These are phyloP conservation scores for Hiodon tergisus DNA, from an alignment of 2,113 vertebrate genomes.

Conservation along the genomic window DNA sequence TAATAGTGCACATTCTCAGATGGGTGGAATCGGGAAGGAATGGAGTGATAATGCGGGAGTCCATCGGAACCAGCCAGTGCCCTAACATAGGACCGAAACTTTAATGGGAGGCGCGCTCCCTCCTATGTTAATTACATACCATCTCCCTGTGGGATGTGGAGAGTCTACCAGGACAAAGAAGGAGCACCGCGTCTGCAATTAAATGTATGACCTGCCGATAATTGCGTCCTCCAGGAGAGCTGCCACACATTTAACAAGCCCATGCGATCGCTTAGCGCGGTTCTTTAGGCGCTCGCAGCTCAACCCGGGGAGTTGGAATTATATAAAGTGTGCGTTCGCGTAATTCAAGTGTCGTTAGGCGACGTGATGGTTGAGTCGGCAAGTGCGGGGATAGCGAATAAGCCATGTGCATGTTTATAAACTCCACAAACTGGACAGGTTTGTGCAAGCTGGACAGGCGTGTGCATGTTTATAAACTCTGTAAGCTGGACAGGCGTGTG, in stretches of 20 bases:
- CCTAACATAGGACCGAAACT: slow-evolving; percentile 51
- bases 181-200: slow-evolving; percentile 55
- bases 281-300: neutral
- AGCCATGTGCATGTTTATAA: too few species aligned
- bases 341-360: too few species aligned
- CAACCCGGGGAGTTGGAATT: neutral
- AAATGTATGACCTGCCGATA: slow-evolving; percentile 46
- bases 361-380: too few species aligned
- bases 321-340: neutral
- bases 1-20: too few species aligned
- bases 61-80: too few species aligned
- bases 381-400: too few species aligned
- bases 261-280: slow-evolving; percentile 5
- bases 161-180: slow-evolving; percentile 44
- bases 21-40: slow-evolving; percentile 27
- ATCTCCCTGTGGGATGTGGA: slow-evolving; percentile 42
- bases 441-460: too few species aligned
- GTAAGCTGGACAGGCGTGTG: too few species aligned
- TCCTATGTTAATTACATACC: slow-evolving; percentile 55
- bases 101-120: slow-evolving; percentile 59
- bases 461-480: too few species aligned
- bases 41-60: too few species aligned
- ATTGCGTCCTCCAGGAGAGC: slow-evolving; percentile 32
- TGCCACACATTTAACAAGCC: slow-evolving; percentile 42
- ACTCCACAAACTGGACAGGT: too few species aligned